Evolutionary conservation across 2,797 vertebrate species (phyloP).

Genomic region (Tauraco hartlaubi): DNA sequence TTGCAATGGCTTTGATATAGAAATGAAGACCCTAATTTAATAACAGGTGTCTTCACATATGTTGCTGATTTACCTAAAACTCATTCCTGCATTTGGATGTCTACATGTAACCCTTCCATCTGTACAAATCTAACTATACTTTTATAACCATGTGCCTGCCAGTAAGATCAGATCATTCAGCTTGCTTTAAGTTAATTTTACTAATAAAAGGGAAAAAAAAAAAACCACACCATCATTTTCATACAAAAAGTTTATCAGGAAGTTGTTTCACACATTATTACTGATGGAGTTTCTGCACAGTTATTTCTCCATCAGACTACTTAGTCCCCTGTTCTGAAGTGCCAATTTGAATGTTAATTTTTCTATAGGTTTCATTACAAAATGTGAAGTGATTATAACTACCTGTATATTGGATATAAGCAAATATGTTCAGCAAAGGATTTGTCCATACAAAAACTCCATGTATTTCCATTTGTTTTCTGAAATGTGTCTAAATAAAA

Average conservation of each 20-base stretch:
- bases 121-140: not conserved
- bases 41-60: not conserved
- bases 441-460: not conserved
- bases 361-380: not conserved
- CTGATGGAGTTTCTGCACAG: not conserved
- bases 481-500: not conserved
- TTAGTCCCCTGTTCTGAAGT: not conserved
- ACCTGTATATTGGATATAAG: not conserved
- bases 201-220: not conserved
- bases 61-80: not conserved
- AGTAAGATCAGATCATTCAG: not conserved
- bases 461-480: not conserved
- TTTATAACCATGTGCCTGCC: not conserved
- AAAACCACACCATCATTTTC: fast-evolving
- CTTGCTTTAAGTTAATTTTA: not conserved
- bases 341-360: not conserved
- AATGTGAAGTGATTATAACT: not conserved
- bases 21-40: not conserved
- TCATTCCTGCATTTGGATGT: not conserved
- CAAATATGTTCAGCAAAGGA: not conserved
- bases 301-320: not conserved
- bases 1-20: not conserved
- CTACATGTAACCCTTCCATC: not conserved
- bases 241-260: not conserved
- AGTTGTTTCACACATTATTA: not conserved